Conservation (phyloP, 2,888 invertebrate species). For the Oxyteleia sp. region DNA sequence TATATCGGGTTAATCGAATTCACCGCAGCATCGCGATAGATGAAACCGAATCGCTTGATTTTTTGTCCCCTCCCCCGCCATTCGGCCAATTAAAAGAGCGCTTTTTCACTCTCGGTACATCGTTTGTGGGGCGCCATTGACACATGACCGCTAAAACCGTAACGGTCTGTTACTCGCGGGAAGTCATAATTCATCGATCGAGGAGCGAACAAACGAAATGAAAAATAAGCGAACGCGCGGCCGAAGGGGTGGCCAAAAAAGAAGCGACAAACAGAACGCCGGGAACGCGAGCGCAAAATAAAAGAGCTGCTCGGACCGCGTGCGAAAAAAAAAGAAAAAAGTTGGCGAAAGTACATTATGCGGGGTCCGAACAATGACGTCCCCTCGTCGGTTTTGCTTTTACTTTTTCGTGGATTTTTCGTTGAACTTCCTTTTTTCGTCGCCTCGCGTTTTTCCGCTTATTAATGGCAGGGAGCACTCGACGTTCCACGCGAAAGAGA, state of each 20-base stretch:
- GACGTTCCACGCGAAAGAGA: slow-evolving; percentile 19
- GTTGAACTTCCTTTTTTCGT: slow-evolving; percentile 31
- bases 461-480: slow-evolving; percentile 52
- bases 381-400: slow-evolving; percentile 34
- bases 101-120: slow-evolving; percentile 15
- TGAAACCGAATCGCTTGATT: slow-evolving; percentile 31
- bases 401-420: slow-evolving; percentile 28
- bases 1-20: slow-evolving; percentile 46
- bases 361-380: slow-evolving; percentile 42
- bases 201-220: slow-evolving; percentile 61
- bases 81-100: slow-evolving; percentile 38
- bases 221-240: slow-evolving; percentile 61
- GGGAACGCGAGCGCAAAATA: slow-evolving; percentile 14
- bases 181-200: slow-evolving; percentile 70
- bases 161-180: slow-evolving; percentile 66
- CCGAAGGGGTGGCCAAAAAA: slow-evolving; percentile 39
- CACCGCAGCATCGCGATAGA: slow-evolving; percentile 23
- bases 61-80: slow-evolving; percentile 5
- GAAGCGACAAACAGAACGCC: slow-evolving; percentile 1
- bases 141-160: slow-evolving; percentile 61
- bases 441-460: slow-evolving; percentile 30
- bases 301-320: slow-evolving; percentile 13
- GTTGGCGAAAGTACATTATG: slow-evolving; percentile 44
- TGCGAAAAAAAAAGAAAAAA: too few relatives aligned
- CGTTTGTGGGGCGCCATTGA: slow-evolving; percentile 51